phyloP scores from a whole-genome alignment of 2,797 vertebrate genomes.

The Cyclura pinguis region DNA sequence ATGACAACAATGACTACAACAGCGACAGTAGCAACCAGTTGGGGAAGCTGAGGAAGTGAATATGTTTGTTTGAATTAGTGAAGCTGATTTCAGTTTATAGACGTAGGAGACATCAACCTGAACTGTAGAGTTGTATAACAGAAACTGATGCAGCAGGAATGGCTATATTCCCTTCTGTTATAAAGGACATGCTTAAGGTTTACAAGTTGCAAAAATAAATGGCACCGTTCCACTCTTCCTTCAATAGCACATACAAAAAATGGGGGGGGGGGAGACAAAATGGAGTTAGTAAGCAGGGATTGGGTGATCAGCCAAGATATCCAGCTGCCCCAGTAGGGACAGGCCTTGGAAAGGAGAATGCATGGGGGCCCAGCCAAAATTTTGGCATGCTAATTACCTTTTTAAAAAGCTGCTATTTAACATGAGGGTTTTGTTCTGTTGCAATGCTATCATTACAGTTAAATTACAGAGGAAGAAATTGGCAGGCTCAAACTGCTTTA shows the following conservation, averaged over 20 bases:
- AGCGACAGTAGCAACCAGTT: neutral
- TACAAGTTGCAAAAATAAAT: neutral
- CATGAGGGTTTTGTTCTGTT: neutral
- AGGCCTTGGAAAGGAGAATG: neutral
- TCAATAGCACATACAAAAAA: neutral
- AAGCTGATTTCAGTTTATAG: neutral
- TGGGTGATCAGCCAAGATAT: neutral
- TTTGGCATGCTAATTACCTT: neutral
- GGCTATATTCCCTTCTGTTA: neutral
- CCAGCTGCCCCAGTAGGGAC: neutral
- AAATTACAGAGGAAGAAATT: neutral
- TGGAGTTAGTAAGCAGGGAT: neutral
- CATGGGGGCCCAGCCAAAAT: neutral
- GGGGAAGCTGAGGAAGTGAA: neutral
- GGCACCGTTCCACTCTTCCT: neutral
- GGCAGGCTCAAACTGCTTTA: neutral
- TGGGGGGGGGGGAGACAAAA: neutral
- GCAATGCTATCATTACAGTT: neutral
- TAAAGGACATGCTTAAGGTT: neutral
- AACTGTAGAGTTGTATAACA: neutral
- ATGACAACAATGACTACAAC: no score
- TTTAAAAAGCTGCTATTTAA: neutral
- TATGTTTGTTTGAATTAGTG: neutral
- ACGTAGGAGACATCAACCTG: neutral
- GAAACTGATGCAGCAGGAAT: neutral